Evolutionary conservation across 2,888 invertebrate species (phyloP).

Genomic region (Orthosia incerta): DNA sequence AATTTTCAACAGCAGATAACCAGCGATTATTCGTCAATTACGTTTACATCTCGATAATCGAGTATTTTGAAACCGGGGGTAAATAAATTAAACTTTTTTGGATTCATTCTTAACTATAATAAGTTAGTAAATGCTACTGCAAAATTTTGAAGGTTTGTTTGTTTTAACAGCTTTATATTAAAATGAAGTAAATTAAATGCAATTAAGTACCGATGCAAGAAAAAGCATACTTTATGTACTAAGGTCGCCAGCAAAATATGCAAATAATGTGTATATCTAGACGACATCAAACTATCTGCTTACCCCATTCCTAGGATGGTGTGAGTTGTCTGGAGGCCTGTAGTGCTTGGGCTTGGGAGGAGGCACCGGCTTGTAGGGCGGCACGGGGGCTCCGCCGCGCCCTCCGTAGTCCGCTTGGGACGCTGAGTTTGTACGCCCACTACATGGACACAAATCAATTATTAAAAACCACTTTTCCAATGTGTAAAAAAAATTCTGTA

Average conservation of each 20-base stretch:
- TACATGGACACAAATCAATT: conserved; percentile 39
- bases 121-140: too few relatives aligned
- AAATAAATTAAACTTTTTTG: background rate
- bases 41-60: too few relatives aligned
- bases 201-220: background rate
- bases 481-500: too few relatives aligned
- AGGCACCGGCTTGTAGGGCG: conserved; percentile 96
- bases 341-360: conserved; percentile 98
- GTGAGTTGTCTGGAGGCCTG: conserved; percentile 92
- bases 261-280: background rate
- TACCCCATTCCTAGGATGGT: conserved; percentile 85
- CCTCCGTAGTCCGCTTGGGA: conserved; percentile 91
- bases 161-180: too few relatives aligned
- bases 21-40: too few relatives aligned
- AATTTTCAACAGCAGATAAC: too few relatives aligned
- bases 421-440: conserved; percentile 91
- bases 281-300: conserved; percentile 53
- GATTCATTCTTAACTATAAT: background rate
- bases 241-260: background rate
- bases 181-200: too few relatives aligned
- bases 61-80: too few relatives aligned
- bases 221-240: background rate
- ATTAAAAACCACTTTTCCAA: too few relatives aligned
- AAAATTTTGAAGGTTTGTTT: too few relatives aligned
- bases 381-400: conserved; percentile 77